These are phyloP conservation scores for Trachurus trachurus DNA, from an alignment of 2,797 vertebrate genomes.

Conservation along the genomic window DNA sequence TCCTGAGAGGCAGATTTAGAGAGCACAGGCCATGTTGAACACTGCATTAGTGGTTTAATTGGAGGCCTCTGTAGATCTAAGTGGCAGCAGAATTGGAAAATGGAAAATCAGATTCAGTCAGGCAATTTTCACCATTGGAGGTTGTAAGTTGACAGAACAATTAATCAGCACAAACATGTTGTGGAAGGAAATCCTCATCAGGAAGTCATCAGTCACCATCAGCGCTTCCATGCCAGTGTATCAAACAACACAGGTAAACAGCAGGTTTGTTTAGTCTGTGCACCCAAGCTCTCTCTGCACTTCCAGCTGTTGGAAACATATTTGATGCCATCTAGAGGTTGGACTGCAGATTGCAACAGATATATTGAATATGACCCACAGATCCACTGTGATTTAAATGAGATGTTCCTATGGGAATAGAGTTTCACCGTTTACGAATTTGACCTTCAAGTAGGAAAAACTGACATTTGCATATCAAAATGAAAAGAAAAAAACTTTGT, in stretches of 20 bases:
- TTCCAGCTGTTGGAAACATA: conserved; percentile 31
- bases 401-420: neutral
- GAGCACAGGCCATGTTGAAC: conserved; percentile 33
- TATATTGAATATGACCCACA: neutral
- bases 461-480: neutral
- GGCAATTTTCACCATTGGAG: conserved; percentile 65
- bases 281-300: neutral
- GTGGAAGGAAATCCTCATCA: conserved; percentile 73
- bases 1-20: conserved; percentile 34
- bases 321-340: conserved; percentile 71
- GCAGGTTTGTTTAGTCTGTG: conserved; percentile 34
- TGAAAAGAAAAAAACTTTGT: neutral
- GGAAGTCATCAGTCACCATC: conserved; percentile 68
- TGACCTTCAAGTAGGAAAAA: neutral
- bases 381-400: neutral
- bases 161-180: conserved; percentile 63
- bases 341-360: neutral
- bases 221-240: conserved; percentile 26
- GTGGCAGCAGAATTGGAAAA: conserved; percentile 62
- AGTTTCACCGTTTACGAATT: conserved; percentile 1
- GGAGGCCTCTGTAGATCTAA: conserved; percentile 42
- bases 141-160: conserved; percentile 58
- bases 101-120: conserved; percentile 60
- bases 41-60: conserved; percentile 57
- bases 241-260: conserved; percentile 52